These are phyloP conservation scores for Calameuta pallipes DNA, from an alignment of 2,888 invertebrate genomes.

Conservation along the genomic window DNA sequence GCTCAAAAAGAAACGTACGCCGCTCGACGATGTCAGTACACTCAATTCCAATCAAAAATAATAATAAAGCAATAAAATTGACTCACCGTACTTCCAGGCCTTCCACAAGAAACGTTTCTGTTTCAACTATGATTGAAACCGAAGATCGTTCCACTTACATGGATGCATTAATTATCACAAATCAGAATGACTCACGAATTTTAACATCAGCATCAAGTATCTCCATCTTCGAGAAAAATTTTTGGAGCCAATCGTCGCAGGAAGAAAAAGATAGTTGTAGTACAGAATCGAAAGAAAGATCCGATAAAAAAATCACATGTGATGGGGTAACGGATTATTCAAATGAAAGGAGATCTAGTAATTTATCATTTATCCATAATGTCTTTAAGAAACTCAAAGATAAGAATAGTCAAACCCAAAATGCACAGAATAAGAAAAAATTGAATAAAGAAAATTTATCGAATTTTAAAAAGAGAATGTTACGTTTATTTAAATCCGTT, in stretches of 20 bases:
- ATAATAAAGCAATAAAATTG: neutral
- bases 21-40: neutral
- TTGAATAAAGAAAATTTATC: neutral
- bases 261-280: neutral
- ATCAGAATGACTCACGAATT: neutral
- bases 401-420: neutral
- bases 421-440: neutral
- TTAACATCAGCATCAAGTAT: neutral
- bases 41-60: neutral
- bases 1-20: neutral
- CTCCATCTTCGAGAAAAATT: neutral
- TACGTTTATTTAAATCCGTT: neutral
- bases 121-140: neutral
- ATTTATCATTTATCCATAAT: neutral
- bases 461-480: neutral
- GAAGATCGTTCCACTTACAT: neutral
- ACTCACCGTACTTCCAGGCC: neutral
- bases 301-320: neutral
- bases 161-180: neutral
- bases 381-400: neutral
- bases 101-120: neutral
- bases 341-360: neutral
- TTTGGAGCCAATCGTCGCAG: neutral
- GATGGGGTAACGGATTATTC: neutral
- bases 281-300: neutral